Base-by-base conservation (phyloP, 2,113 vertebrate species). In the Sterrhoptilus dennistouni region DNA sequence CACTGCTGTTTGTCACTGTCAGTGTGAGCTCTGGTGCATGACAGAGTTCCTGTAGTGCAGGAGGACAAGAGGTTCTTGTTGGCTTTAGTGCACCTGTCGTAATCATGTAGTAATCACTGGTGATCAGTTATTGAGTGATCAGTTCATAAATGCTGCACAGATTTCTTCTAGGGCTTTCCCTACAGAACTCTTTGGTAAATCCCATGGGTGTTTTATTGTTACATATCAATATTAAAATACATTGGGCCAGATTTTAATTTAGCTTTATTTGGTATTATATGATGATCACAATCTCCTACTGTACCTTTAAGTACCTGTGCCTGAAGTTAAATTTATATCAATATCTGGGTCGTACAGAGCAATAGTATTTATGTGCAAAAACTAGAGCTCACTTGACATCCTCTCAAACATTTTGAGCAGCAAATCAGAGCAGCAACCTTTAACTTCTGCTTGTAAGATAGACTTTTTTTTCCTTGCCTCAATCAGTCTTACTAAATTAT, bases 31-130 rank as follows among this genome's bases (percentile, higher is more conserved):
- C 15, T 31, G 18, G 40, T 28, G n/a, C 40, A 16, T 1, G 2
- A 22, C 19, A 0, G 0, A 38, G 15, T 52, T 70, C 31, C n/a
- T 79, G 31, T 3, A 47, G 49, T 25, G 27, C 66, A 44, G 31
- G 38, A 50, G 60, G 25, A 27, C 8, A 24, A 8, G 16, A 31
- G 35, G 17, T 40, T 49, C 56, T 35, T 19, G 11, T 25, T 52
- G 78, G 49, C 20, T 72, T 36, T 50, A 38, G 27, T 12, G 4
- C 7, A 5, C 20, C 44, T 52, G 29, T 7, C 36, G 53, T 29
- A 19, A 44, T 36, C 6, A 8, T 5, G 29, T 7, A 40, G 53
- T 29, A 19, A 44, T 36, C 6, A 8, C 5, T 83, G 47, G 10
- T 47, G 72, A 20, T 77, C 40, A 38, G 8, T 12, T 89, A 13